Base-by-base conservation (phyloP, 2,888 invertebrate genomes). In the Clitarchus hookeri region DNA sequence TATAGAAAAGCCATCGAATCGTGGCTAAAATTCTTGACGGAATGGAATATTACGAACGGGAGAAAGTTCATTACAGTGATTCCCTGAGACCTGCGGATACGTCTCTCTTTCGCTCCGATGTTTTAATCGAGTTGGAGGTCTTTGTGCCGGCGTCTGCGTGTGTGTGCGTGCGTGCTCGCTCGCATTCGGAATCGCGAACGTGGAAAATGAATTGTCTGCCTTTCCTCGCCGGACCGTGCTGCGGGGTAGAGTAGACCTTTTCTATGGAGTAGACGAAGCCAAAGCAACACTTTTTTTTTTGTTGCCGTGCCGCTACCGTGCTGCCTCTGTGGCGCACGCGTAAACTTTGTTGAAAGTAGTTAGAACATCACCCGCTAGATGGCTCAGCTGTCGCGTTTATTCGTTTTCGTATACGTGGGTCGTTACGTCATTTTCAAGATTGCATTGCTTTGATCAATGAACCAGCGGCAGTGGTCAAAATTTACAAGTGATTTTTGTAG, bases 11-110 rank as follows among this genome's bases (percentile, higher is more conserved):
- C 79, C 86, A 84, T 86, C 86, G 84, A 86, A 84, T 86, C 86
- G 86, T 86, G 79, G 84, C 86, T 86, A 86, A 86, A 86, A 86
- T 86, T 84, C 86, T 86, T 84, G 86, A 54, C 44, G 82, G 36
- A 82, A 65, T 65, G 65, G 65, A 65, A 65, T 65, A 65, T 65
- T 65, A 65, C 65, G 65, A 65, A 65, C 65, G 65, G 65, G 65
- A 65, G 65, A 65, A 23, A 23, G 65, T 65, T 65, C 65, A 65
- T 65, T 65, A 65, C 65, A 6, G 65, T 65, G 65, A 65, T 65
- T 65, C 65, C 23, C 65, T 1, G 19, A 8, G 65, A 65, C 65
- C 2, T n/a, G 65, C 65, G 65, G 65, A 65, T 65, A 65, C 16
- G 65, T 65, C 65, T 65, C 65, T 65, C 65, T 65, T 65, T 65